Conservation (phyloP, 2,797 vertebrate species). For the Onychomys leucogaster region DNA sequence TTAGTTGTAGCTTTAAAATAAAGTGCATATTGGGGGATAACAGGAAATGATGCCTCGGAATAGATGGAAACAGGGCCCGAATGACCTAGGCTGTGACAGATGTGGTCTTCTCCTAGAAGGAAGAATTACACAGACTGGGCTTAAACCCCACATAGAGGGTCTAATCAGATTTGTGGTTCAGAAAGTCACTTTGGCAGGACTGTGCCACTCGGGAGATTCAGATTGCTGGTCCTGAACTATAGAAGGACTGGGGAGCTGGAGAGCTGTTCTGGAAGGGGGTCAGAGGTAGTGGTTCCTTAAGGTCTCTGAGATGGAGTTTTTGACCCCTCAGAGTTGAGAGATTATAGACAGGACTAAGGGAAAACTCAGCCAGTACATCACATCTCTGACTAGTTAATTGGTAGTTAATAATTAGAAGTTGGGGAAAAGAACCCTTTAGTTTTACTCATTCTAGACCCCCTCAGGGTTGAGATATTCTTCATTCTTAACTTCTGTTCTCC, state of each 20-base stretch:
- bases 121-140: not conserved
- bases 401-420: not conserved
- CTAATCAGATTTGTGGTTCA: not conserved
- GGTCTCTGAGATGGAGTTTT: not conserved
- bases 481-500: not conserved
- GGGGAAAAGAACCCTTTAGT: not conserved
- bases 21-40: not conserved
- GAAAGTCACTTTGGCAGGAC: not conserved
- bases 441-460: not conserved
- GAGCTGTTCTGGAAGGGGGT: not conserved
- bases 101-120: not conserved
- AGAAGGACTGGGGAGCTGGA: not conserved
- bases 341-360: not conserved
- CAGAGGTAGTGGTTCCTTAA: not conserved
- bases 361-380: not conserved
- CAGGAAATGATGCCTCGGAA: not conserved
- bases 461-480: not conserved
- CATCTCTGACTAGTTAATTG: not conserved
- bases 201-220: not conserved
- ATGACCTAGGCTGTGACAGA: not conserved
- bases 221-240: not conserved
- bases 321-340: not conserved
- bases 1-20: not conserved
- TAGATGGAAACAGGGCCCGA: not conserved
- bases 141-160: not conserved